These are phyloP conservation scores for Sebastolobus alascanus DNA, from an alignment of 2,797 vertebrate species.

Conservation along the genomic window DNA sequence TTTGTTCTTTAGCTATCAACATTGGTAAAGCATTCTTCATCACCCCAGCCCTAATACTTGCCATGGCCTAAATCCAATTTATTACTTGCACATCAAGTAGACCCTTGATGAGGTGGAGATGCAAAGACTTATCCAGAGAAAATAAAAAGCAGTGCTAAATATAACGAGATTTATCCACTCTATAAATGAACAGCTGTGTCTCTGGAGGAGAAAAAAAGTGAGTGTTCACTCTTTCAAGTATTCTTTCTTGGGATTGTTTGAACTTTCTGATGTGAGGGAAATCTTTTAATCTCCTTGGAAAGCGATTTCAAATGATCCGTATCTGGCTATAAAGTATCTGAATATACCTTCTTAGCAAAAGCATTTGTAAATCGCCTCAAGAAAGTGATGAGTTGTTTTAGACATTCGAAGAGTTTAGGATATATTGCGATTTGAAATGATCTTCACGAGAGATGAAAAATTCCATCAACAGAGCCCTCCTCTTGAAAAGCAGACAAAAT, in stretches of 20 bases:
- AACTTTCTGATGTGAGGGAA: slow-evolving; percentile 29
- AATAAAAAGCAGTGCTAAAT: slow-evolving; percentile 47
- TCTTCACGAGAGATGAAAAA: slow-evolving; percentile 42
- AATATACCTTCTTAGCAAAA: slow-evolving; percentile 24
- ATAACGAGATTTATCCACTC: slow-evolving; percentile 31
- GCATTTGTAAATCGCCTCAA: slow-evolving; percentile 17
- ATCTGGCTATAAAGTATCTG: slow-evolving; percentile 1
- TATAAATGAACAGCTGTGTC: slow-evolving; percentile 20
- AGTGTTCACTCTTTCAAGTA: slow-evolving; percentile 49
- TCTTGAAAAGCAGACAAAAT: slow-evolving; percentile 69
- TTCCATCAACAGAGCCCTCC: slow-evolving; percentile 61
- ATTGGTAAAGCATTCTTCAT: slow-evolving; percentile 36
- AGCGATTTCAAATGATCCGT: slow-evolving; percentile 18
- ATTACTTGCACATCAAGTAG: slow-evolving; percentile 20
- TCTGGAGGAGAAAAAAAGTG: slow-evolving; percentile 15
- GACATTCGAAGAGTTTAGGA: slow-evolving; percentile 43
- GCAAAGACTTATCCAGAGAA: slow-evolving; percentile 32
- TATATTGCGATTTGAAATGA: slow-evolving; percentile 62
- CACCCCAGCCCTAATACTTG: not conserved
- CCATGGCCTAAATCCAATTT: slow-evolving; percentile 19
- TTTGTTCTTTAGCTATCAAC: slow-evolving; percentile 62
- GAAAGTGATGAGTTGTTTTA: slow-evolving; percentile 45
- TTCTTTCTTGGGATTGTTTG: slow-evolving; percentile 39
- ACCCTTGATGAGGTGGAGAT: slow-evolving; percentile 29
- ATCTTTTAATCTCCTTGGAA: slow-evolving; percentile 22